A percentile compares a stretch with the other conserved stretches of the same genome.
phyloP scores from a whole-genome alignment of 2,888 invertebrate genomes.

The Drosophila anomelani region DNA sequence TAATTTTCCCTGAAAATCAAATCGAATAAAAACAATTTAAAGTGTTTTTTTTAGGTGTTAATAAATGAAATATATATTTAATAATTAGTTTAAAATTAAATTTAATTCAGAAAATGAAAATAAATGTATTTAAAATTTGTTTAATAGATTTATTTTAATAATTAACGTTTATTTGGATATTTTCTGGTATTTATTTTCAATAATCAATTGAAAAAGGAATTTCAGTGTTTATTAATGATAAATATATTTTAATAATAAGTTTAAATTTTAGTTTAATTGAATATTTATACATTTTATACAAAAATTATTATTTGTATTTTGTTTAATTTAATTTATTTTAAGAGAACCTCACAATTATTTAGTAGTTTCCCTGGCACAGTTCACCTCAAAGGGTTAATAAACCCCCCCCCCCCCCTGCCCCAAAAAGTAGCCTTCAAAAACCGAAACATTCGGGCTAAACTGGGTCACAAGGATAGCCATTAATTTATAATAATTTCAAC shows the following conservation, averaged over 20 bases:
- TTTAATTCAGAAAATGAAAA: neutral
- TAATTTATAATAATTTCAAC: conserved; percentile 80
- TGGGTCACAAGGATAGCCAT: conserved; percentile 79
- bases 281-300: neutral
- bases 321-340: too few relatives aligned
- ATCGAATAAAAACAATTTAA: too few relatives aligned
- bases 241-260: too few relatives aligned
- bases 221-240: too few relatives aligned
- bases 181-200: too few relatives aligned
- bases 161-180: too few relatives aligned
- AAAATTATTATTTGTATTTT: neutral
- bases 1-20: too few relatives aligned
- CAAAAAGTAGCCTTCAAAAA: conserved; percentile 15
- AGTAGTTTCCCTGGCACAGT: too few relatives aligned
- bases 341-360: too few relatives aligned
- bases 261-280: neutral
- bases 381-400: neutral
- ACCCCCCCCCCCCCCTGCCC: neutral
- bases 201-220: too few relatives aligned
- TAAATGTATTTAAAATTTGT: too few relatives aligned
- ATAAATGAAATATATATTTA: neutral
- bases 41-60: neutral
- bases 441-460: conserved; percentile 63
- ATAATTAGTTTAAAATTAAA: neutral
- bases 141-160: too few relatives aligned